Conservation (phyloP, 2,797 vertebrate genomes). For the Gymnocypris eckloni region DNA sequence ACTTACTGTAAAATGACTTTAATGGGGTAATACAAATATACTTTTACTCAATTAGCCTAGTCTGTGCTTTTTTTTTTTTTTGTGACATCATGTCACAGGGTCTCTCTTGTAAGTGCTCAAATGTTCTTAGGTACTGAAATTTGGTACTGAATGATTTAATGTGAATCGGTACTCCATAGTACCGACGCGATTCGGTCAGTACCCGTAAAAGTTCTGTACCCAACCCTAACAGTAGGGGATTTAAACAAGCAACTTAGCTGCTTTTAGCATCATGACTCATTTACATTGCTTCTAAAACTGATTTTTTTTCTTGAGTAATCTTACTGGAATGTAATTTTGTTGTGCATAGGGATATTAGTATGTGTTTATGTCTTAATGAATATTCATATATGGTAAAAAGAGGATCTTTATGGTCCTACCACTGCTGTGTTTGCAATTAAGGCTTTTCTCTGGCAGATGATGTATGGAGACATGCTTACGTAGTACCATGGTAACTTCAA, state of each 20-base stretch:
- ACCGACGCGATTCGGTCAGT: too few species aligned
- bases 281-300: neutral
- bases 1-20: too few species aligned
- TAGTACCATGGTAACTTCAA: neutral
- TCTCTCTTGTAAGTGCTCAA: too few species aligned
- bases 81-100: too few species aligned
- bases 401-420: neutral
- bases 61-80: too few species aligned
- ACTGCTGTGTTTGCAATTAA: neutral
- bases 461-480: neutral
- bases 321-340: neutral
- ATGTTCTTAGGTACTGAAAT: too few species aligned
- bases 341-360: slow-evolving; percentile 5
- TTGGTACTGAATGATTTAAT: too few species aligned
- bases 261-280: neutral
- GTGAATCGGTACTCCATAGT: too few species aligned
- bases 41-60: too few species aligned
- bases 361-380: slow-evolving; percentile 1
- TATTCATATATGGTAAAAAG: neutral
- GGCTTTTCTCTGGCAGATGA: neutral
- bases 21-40: too few species aligned
- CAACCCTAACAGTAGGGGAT: neutral
- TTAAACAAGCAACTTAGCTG: neutral
- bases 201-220: too few species aligned
- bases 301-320: neutral